A percentile compares a stretch with the other conserved stretches of the same genome.
phyloP scores from a whole-genome alignment of 2,113 vertebrate species.

The Axis porcinus region DNA sequence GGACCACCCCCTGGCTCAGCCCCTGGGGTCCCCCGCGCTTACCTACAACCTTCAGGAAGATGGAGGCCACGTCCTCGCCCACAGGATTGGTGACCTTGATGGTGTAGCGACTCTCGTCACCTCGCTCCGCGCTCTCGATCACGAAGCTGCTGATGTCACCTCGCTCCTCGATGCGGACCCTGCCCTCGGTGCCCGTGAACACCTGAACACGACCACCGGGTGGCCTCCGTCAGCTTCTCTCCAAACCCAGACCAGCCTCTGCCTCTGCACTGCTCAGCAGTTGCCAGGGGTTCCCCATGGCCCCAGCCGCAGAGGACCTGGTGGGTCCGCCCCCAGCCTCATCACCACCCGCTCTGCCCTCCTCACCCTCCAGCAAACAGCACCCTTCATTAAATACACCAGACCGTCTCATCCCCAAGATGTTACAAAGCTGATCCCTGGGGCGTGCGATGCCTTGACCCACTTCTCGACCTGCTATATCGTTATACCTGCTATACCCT shows the following conservation, averaged over 20 bases:
- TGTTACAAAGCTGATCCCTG: neutral
- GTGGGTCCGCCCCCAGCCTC: neutral
- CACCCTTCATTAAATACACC: neutral
- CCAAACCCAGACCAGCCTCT: neutral
- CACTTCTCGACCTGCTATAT: neutral
- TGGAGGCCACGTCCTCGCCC: constrained; percentile 86
- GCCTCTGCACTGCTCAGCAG: neutral
- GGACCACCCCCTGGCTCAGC: neutral
- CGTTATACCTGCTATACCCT: too few species aligned
- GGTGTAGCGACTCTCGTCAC: constrained; percentile 85
- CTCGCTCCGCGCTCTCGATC: constrained; percentile 86
- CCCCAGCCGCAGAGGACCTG: neutral
- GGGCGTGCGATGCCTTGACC: neutral
- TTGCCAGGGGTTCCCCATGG: accelerated
- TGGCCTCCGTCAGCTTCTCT: accelerated
- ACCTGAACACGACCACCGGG: constrained; percentile 70
- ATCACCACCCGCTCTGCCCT: neutral
- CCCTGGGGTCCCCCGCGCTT: neutral
- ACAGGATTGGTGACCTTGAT: constrained; percentile 88
- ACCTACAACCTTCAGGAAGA: constrained; percentile 89
- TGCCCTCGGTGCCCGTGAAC: constrained; percentile 80
- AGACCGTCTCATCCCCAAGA: neutral
- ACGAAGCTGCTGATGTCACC: constrained; percentile 86
- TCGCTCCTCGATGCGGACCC: constrained; percentile 82
- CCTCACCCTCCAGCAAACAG: neutral